Conservation (phyloP, 2,797 vertebrate species). For the Xenops minutus region DNA sequence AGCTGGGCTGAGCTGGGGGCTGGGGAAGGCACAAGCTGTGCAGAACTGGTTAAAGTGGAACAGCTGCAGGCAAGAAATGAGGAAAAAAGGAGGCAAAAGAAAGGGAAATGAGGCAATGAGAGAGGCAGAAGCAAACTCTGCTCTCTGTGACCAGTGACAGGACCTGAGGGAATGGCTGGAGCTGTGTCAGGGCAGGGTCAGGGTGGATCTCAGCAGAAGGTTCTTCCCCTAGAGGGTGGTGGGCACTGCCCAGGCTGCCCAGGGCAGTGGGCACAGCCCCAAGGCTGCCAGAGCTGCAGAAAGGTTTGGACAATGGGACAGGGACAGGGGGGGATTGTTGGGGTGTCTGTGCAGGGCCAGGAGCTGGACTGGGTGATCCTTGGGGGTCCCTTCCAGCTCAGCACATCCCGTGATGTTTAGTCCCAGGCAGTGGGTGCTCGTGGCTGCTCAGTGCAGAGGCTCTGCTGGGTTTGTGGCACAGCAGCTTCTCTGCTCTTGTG, state of each 20-base stretch:
- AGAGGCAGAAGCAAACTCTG: neutral
- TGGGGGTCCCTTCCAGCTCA: neutral
- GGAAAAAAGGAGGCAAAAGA: neutral
- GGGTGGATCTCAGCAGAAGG: fast-evolving
- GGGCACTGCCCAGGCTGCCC: neutral
- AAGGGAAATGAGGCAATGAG: neutral
- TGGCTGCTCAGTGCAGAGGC: neutral
- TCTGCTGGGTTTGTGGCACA: neutral
- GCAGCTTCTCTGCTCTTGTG: neutral
- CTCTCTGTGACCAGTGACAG: neutral
- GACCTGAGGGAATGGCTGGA: neutral
- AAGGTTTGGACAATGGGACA: neutral
- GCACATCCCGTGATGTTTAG: neutral
- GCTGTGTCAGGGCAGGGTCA: fast-evolving
- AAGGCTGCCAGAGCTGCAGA: neutral
- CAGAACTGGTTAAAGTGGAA: neutral
- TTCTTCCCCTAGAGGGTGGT: neutral
- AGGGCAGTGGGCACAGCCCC: neutral
- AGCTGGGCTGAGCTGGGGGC: neutral
- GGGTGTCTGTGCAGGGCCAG: neutral
- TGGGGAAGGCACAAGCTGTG: neutral
- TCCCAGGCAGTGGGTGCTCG: neutral
- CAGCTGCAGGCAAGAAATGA: neutral
- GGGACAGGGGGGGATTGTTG: neutral
- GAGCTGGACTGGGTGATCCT: fast-evolving